Evolutionary conservation across 2,888 invertebrate genomes (phyloP).

Genomic region (Nymphalis polychloros): DNA sequence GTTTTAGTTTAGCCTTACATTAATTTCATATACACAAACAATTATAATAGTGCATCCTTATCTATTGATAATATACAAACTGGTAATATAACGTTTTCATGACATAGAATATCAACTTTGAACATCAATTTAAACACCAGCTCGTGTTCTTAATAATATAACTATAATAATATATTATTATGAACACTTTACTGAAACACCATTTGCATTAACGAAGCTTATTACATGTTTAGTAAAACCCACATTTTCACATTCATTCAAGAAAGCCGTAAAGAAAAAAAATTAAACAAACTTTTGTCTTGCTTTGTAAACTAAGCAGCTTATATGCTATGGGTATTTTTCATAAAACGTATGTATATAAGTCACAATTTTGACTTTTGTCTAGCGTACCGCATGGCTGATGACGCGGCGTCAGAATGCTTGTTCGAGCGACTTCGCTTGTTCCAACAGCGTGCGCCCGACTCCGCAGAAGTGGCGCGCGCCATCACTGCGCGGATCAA

Average conservation of each 20-base stretch:
- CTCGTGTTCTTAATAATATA: too few relatives aligned
- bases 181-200: too few relatives aligned
- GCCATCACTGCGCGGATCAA: constrained; percentile 72
- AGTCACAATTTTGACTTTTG: background rate
- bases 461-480: constrained; percentile 70
- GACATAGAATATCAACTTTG: background rate
- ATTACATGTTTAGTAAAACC: background rate
- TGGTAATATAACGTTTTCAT: background rate
- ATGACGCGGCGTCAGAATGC: constrained; percentile 69
- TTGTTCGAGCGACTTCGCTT: constrained; percentile 73
- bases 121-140: background rate
- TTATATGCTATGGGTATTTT: too few relatives aligned
- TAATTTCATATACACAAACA: constrained; percentile 16
- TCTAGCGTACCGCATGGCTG: constrained; percentile 74
- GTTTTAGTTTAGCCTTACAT: constrained; percentile 25
- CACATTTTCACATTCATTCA: too few relatives aligned
- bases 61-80: background rate
- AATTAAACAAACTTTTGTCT: too few relatives aligned
- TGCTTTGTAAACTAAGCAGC: too few relatives aligned
- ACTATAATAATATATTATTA: too few relatives aligned
- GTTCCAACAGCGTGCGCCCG: constrained; percentile 71
- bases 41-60: constrained; percentile 7
- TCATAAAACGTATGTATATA: too few relatives aligned
- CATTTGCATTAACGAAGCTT: background rate
- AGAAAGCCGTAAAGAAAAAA: too few relatives aligned